phyloP scores from a whole-genome alignment of 64 coral and sea anemone species.

The Pocillopora verrucosa region DNA sequence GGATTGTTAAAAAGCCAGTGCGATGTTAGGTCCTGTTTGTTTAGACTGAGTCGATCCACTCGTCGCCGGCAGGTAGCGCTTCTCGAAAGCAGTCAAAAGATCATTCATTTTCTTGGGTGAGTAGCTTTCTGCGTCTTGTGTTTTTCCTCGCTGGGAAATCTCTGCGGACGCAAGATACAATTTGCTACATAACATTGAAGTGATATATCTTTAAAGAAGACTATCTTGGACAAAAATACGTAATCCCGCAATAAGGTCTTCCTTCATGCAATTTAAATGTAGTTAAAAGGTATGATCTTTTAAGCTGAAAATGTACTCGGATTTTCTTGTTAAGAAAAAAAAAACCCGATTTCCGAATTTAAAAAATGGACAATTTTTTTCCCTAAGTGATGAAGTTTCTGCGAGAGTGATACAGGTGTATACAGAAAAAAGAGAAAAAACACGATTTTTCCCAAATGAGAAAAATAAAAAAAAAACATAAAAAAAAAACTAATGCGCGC shows the following conservation, averaged over 20 bases:
- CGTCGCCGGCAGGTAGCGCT: constrained; percentile 36
- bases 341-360: neutral
- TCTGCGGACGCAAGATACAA: no score
- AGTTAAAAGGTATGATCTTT: constrained; percentile 27
- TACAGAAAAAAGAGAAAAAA: no score
- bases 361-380: no score
- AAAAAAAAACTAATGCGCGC: no score
- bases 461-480: neutral
- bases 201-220: neutral
- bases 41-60: constrained; percentile 35
- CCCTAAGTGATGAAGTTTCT: no score
- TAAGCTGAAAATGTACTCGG: constrained; percentile 14
- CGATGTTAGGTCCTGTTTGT: constrained; percentile 20
- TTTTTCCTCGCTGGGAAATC: neutral
- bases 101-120: constrained; percentile 28
- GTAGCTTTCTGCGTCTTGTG: neutral
- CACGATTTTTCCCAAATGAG: neutral
- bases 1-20: constrained; percentile 47
- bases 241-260: neutral
- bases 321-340: neutral
- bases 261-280: constrained; percentile 1
- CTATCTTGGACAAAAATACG: neutral
- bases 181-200: no score
- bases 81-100: constrained; percentile 42
- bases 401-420: no score